Conservation (phyloP, 2,797 vertebrate species). For the Phrynocephalus forsythii region DNA sequence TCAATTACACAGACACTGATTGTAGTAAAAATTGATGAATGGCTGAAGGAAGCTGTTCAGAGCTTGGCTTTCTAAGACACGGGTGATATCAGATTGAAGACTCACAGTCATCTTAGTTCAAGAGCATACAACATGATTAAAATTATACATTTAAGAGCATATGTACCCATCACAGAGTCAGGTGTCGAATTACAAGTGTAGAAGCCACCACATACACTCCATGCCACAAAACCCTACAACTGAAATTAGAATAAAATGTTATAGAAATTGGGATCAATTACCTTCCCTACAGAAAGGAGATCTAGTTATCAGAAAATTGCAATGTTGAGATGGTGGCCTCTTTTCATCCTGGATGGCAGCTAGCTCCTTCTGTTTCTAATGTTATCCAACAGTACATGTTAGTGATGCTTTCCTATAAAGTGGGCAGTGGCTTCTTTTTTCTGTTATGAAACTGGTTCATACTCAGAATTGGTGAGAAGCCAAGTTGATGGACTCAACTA, state of each 20-base stretch:
- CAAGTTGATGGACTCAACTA: no score
- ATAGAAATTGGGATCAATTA: conserved; percentile 41
- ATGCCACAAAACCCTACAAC: not conserved
- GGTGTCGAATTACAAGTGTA: conserved; percentile 17
- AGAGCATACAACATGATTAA: conserved; percentile 28
- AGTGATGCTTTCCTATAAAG: not conserved
- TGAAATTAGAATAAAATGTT: conserved; percentile 14
- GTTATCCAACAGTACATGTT: not conserved
- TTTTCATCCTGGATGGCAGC: not conserved
- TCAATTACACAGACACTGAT: conserved; percentile 48
- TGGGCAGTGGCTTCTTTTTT: not conserved
- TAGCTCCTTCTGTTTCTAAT: not conserved
- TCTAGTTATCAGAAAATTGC: conserved; percentile 39
- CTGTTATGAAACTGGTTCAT: not conserved
- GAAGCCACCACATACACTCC: conserved; percentile 3
- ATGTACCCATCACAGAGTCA: conserved; percentile 4
- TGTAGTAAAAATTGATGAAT: conserved; percentile 60
- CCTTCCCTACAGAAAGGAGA: conserved; percentile 9
- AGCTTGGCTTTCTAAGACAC: conserved; percentile 35
- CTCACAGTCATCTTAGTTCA: conserved; percentile 40
- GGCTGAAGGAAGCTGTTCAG: conserved; percentile 24
- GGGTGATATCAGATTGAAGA: conserved; percentile 28
- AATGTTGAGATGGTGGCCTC: not conserved
- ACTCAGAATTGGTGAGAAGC: not conserved
- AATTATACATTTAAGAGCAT: not conserved